These are phyloP conservation scores for Lanistes nyassanus DNA, from an alignment of 1,140 invertebrate genomes.

Conservation along the genomic window DNA sequence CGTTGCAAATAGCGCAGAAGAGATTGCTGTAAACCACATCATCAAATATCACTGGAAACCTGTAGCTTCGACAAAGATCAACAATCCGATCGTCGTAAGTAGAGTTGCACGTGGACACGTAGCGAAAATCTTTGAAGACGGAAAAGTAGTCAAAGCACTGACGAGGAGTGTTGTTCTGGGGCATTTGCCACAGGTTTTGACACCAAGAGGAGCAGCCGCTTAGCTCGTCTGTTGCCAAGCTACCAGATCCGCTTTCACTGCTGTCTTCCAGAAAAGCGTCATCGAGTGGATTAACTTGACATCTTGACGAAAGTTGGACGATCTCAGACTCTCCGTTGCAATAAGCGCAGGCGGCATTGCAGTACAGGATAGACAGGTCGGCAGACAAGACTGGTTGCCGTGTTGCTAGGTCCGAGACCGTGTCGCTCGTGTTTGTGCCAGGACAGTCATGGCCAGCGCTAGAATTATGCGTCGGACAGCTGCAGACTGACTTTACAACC, in stretches of 20 bases:
- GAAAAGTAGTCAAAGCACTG: not conserved
- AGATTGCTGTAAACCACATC: not conserved
- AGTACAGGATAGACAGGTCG: not conserved
- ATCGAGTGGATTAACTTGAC: too few relatives aligned
- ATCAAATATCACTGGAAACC: not conserved
- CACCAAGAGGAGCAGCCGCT: not conserved
- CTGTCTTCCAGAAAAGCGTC: too few relatives aligned
- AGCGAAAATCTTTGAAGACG: not conserved
- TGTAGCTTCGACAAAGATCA: conserved; percentile 8
- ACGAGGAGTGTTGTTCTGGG: not conserved
- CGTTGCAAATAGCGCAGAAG: conserved; percentile 15
- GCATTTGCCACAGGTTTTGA: not conserved
- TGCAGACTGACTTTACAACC: not conserved
- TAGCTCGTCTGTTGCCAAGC: not conserved
- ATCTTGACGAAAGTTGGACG: not conserved
- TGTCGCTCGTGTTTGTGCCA: not conserved
- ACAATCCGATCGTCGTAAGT: not conserved
- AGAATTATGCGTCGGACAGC: not conserved
- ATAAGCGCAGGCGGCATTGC: not conserved
- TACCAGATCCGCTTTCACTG: too few relatives aligned
- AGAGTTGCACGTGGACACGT: not conserved
- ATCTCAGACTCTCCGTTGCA: conserved; percentile 8
- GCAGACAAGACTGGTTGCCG: not conserved
- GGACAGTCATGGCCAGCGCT: not conserved
- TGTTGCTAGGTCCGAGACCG: not conserved